These are phyloP conservation scores for Rhea americana DNA, from an alignment of 2,113 vertebrate genomes.

Conservation along the genomic window DNA sequence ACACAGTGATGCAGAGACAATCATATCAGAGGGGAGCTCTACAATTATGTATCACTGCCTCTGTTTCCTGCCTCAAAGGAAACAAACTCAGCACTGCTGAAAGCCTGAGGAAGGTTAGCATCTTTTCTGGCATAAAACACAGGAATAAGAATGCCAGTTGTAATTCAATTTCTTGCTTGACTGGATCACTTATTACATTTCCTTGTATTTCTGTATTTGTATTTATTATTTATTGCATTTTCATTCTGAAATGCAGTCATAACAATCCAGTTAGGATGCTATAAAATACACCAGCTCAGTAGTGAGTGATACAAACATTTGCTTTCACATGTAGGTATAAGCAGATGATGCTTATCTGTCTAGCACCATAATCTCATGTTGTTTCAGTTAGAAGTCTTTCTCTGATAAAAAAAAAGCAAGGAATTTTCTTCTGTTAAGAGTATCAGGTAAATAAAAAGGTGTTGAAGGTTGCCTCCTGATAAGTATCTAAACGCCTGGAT, in stretches of 20 bases:
- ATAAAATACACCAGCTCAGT: not conserved
- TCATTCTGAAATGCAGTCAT: not conserved
- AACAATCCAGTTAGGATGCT: not conserved
- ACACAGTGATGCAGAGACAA: not conserved
- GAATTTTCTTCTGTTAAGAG: not conserved
- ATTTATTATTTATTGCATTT: conserved; percentile 44
- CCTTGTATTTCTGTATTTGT: conserved; percentile 31
- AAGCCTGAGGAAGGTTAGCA: conserved; percentile 5
- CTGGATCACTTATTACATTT: conserved; percentile 41
- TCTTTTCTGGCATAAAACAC: conserved; percentile 16
- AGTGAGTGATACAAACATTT: not conserved
- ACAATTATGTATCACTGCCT: not conserved
- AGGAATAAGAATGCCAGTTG: conserved; percentile 20
- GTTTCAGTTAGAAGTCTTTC: not conserved
- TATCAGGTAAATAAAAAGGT: not conserved
- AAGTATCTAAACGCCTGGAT: not conserved
- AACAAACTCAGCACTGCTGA: not conserved
- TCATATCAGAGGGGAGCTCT: not conserved
- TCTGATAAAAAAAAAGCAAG: not conserved
- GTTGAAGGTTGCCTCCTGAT: not conserved
- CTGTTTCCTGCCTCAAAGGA: not conserved
- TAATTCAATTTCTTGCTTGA: conserved; percentile 65
- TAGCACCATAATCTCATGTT: not conserved
- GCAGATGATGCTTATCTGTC: not conserved
- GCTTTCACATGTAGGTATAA: not conserved